These are phyloP conservation scores for Aurelia sp. DNA, from an alignment of 30 jellyfish, hydroid and myxozoan genomes.

Conservation along the genomic window DNA sequence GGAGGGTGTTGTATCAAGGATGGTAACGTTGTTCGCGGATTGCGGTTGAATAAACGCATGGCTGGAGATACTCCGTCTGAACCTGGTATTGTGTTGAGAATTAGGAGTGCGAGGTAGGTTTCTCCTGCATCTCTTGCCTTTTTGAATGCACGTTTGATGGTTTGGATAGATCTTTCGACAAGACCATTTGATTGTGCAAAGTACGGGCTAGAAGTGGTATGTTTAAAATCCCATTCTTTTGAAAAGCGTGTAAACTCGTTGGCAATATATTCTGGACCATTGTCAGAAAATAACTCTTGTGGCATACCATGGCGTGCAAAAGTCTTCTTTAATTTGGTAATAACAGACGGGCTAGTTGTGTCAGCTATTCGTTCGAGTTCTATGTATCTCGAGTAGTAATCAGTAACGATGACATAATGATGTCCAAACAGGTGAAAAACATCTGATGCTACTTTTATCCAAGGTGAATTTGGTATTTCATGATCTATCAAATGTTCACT, in stretches of 20 bases:
- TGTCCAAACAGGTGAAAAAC: conserved; percentile 37
- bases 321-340: conserved; percentile 37
- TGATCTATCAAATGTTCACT: conserved; percentile 40
- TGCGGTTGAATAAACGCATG: conserved; percentile 55
- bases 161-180: conserved; percentile 64
- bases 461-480: conserved; percentile 54
- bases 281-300: conserved; percentile 42
- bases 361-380: conserved; percentile 18
- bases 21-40: conserved; percentile 52
- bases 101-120: conserved; percentile 49
- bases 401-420: conserved; percentile 27
- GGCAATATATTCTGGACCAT: conserved; percentile 50
- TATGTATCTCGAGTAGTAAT: conserved; percentile 47
- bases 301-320: conserved; percentile 53
- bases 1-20: conserved; percentile 44
- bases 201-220: conserved; percentile 52
- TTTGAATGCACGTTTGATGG: conserved; percentile 49
- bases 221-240: conserved; percentile 42
- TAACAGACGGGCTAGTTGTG: conserved; percentile 26
- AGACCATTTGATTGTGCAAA: conserved; percentile 47
- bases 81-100: too few species aligned
- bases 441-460: conserved; percentile 60
- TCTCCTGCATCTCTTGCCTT: conserved; percentile 31
- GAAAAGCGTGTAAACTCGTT: conserved; percentile 17
- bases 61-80: conserved; percentile 50